phyloP scores from a whole-genome alignment of 2,113 vertebrate species.

The Prietella phreatophila region DNA sequence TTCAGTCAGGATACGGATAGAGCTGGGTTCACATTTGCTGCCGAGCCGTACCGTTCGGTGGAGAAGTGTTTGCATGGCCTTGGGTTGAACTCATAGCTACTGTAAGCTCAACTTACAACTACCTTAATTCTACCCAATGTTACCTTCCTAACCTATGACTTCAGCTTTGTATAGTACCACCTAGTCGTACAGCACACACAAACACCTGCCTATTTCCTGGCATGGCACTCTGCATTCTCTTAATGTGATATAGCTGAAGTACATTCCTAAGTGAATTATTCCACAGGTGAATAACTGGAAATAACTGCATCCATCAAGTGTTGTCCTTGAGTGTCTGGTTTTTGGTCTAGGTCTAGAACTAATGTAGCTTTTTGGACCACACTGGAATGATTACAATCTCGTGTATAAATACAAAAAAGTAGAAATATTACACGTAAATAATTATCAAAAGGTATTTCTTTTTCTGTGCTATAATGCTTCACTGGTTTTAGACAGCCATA shows the following conservation, averaged over 20 bases:
- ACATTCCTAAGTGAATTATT: neutral
- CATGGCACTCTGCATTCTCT: neutral
- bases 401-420: neutral
- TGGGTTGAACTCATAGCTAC: conserved; percentile 41
- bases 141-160: conserved; percentile 27
- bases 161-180: conserved; percentile 36
- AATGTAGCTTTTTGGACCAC: neutral
- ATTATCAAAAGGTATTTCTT: neutral
- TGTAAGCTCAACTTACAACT: conserved; percentile 43
- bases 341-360: neutral
- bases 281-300: neutral
- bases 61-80: neutral
- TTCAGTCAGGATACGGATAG: neutral
- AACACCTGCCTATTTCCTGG: neutral
- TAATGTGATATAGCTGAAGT: neutral
- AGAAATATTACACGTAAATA: neutral
- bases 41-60: neutral
- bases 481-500: neutral
- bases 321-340: neutral
- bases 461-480: neutral
- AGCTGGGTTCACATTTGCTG: neutral
- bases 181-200: neutral
- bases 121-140: conserved; percentile 29
- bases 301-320: neutral
- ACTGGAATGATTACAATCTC: neutral